phyloP scores from a whole-genome alignment of 2,888 invertebrate genomes.

The Lamellibrachia satsuma region DNA sequence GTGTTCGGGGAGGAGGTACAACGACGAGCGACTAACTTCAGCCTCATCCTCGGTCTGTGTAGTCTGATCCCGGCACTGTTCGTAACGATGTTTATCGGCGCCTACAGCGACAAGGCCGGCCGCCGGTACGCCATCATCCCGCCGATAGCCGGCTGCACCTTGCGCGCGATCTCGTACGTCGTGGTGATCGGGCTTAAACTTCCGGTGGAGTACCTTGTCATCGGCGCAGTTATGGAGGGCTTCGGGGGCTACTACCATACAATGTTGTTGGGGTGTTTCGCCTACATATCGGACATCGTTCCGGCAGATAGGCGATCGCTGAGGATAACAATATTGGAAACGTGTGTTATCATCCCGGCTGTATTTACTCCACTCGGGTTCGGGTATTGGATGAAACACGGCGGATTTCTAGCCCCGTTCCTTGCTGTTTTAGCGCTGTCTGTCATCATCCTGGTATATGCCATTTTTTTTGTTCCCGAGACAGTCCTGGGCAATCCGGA shows the following conservation, averaged over 20 bases:
- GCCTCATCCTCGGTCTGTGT: too few relatives aligned
- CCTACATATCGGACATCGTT: too few relatives aligned
- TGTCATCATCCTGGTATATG: conserved; percentile 6
- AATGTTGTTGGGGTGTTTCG: conserved; percentile 28
- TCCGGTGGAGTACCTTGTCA: conserved; percentile 21
- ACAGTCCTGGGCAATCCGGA: conserved; percentile 21
- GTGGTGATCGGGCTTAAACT: conserved; percentile 27
- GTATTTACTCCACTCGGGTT: conserved; percentile 29
- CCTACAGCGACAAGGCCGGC: too few relatives aligned
- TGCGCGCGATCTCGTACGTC: conserved; percentile 19
- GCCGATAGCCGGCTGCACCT: conserved; percentile 24
- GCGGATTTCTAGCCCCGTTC: conserved; percentile 29
- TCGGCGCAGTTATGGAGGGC: conserved; percentile 25
- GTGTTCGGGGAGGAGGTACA: too few relatives aligned
- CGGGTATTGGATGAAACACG: conserved; percentile 21
- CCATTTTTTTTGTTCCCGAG: too few relatives aligned
- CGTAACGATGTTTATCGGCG: too few relatives aligned
- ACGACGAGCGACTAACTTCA: too few relatives aligned
- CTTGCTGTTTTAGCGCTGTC: conserved; percentile 13
- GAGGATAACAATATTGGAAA: not conserved
- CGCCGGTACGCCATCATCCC: too few relatives aligned
- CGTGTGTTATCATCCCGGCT: conserved; percentile 29
- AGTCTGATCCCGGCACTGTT: too few relatives aligned
- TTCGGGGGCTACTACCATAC: conserved; percentile 28
- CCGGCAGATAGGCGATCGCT: too few relatives aligned